Evolutionary conservation across 2,797 vertebrate species (phyloP), one percentile per base, ranked within the genome.

Genomic region (Pseudomugil tenellus): DNA sequence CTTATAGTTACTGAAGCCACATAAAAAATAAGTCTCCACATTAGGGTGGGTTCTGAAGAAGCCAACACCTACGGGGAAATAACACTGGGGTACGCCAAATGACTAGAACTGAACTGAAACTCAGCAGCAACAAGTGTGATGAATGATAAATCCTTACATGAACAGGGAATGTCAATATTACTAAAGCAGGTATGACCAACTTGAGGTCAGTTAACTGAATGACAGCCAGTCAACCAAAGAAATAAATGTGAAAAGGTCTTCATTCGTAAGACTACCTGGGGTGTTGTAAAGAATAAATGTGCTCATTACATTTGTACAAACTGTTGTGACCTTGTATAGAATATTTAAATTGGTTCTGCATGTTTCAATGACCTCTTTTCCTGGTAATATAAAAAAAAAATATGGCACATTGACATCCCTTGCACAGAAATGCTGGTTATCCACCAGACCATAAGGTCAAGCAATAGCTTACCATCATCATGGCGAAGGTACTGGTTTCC

Each of bases 401-500:
- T 6, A 3, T 28, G 25, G 49, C 7, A 17, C 23, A 28, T 28
- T 6, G 17, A 52, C 49, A 32, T 32, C 6, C 16, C 7, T 28
- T 51, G 49, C 25, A 52, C 23, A 52, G 13, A 1, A 16, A 1
- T 14, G 49, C 12, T 13, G 11, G 48, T 11, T 9, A 21, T 39
- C 39, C 16, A 28, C 8, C 14, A 17, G 3, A 12, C 34, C 21
- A 19, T 23, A 23, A 70, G 41, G 34, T 43, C 13, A 53, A 14
- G 29, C 14, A 11, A 25, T 23, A 28, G 90, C 92, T 95, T 95
- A 98, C 98, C 98, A 77, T 99, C 97, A 76, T 98, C 96, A 0
- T 99, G 96, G 49, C 96, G 96, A 51, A 99, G 96, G 88, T 99
- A 99, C 89, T 99, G 98, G 92, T 96, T 99, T 81, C 96, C 97